Evolutionary conservation across 2,888 invertebrate species (phyloP), one percentile per base, ranked within the genome.

Genomic region (Achlya flavicornis): DNA sequence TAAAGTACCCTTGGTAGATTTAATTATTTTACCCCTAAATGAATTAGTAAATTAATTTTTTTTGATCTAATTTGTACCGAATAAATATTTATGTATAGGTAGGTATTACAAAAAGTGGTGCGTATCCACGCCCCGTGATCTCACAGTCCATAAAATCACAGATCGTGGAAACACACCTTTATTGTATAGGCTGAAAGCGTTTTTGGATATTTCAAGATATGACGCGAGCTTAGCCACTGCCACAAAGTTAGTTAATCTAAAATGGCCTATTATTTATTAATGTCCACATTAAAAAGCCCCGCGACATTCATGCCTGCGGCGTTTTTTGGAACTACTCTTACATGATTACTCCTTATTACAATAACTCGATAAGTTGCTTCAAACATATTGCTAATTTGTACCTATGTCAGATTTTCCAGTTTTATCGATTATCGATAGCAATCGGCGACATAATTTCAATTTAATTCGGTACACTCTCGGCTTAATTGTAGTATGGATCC

Each of bases 401-500:
- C 16, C 16, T n/a, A 48, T 16, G 4, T 53, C 53, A 53, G 16
- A 53, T 53, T 53, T 53, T 53, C 53, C 53, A 19, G 53, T 19
- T 53, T 53, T 53, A 53, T 61, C 33, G 48, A 53, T 33, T 5
- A 63, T 63, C 70, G 74, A 75, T 79, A 77, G 70, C 74, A 76
- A 83, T 79, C 71, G 75, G 70, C 74, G 78, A 80, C 81, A 79
- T 77, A 71, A 73, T 73, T 72, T 74, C 72, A 74, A 75, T 74
- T 76, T 75, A 71, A 79, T 77, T 67, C 69, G 72, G 69, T 16
- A 53, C 19, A 14, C 53, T 53, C 53, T 53, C 53, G 53, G 67
- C 76, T 69, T 88, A 89, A 88, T 89, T 88, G 83, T 78, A 80
- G 75, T 65, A 73, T 74, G 66, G 75, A 66, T 66, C 66, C 64